These are phyloP conservation scores for Gopherus evgoodei DNA, from an alignment of 2,113 vertebrate species.

Conservation along the genomic window DNA sequence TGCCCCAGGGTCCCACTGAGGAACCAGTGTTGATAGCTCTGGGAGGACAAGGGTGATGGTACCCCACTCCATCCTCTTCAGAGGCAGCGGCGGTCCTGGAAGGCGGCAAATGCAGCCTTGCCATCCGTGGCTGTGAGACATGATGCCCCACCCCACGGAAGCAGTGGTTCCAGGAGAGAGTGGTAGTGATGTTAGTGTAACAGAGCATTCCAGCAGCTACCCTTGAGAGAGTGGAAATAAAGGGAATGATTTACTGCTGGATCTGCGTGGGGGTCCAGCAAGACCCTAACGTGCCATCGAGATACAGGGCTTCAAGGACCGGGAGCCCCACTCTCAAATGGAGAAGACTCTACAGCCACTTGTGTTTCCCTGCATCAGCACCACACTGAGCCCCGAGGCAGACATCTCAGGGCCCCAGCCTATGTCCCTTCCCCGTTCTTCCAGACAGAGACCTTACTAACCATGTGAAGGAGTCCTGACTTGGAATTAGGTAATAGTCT, in stretches of 20 bases:
- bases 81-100: background rate
- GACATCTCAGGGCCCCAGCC: background rate
- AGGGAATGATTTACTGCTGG: background rate
- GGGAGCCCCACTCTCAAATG: background rate
- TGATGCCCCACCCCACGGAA: background rate
- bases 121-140: background rate
- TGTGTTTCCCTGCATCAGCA: background rate
- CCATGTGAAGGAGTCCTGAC: background rate
- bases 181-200: background rate
- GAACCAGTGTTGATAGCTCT: background rate
- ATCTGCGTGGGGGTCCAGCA: background rate
- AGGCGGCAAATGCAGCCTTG: background rate
- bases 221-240: background rate
- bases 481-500: background rate
- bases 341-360: background rate
- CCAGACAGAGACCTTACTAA: background rate
- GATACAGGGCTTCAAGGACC: background rate
- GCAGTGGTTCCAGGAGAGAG: background rate
- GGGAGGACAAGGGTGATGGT: rapidly evolving
- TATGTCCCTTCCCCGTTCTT: background rate
- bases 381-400: background rate
- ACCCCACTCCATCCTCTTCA: rapidly evolving
- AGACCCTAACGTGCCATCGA: background rate
- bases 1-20: background rate
- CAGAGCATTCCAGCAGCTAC: background rate